These are phyloP conservation scores for Dendrocincla fuliginosa DNA, from an alignment of 2,797 vertebrate genomes.

Conservation along the genomic window DNA sequence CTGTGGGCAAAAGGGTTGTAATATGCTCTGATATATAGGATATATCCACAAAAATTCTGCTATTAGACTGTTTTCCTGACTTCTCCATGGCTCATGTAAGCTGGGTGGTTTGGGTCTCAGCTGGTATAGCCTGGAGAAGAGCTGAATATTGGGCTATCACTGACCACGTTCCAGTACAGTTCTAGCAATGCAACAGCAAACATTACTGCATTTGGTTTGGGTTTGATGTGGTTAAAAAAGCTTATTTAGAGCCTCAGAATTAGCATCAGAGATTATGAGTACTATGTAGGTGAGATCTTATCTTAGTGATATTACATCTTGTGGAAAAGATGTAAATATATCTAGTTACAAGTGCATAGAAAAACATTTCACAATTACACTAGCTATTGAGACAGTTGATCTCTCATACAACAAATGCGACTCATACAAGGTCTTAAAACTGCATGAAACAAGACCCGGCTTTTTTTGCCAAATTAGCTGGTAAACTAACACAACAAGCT, in stretches of 20 bases:
- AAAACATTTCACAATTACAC: constrained; percentile 31
- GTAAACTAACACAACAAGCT: constrained; percentile 33
- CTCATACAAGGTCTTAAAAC: constrained; percentile 15
- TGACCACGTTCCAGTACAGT: not conserved
- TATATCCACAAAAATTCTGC: not conserved
- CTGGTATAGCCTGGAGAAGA: not conserved
- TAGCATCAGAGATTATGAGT: not conserved
- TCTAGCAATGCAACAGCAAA: not conserved
- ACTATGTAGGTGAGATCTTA: constrained; percentile 48
- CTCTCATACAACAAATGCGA: constrained; percentile 18
- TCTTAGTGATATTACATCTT: constrained; percentile 16
- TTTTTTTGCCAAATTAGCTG: constrained; percentile 33
- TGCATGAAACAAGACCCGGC: not conserved
- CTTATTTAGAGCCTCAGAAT: not conserved
- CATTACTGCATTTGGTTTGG: not conserved
- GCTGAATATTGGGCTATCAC: not conserved
- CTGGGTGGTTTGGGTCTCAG: not conserved
- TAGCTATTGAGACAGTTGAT: constrained; percentile 17
- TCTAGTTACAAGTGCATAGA: constrained; percentile 33
- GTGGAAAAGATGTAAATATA: constrained; percentile 52
- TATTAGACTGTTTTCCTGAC: not conserved
- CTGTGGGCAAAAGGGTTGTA: not conserved
- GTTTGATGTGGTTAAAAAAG: not conserved
- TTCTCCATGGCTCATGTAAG: accelerated
- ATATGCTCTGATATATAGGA: not conserved